Evolutionary conservation across 2,113 vertebrate genomes (phyloP).

Genomic region (Polypterus senegalus): DNA sequence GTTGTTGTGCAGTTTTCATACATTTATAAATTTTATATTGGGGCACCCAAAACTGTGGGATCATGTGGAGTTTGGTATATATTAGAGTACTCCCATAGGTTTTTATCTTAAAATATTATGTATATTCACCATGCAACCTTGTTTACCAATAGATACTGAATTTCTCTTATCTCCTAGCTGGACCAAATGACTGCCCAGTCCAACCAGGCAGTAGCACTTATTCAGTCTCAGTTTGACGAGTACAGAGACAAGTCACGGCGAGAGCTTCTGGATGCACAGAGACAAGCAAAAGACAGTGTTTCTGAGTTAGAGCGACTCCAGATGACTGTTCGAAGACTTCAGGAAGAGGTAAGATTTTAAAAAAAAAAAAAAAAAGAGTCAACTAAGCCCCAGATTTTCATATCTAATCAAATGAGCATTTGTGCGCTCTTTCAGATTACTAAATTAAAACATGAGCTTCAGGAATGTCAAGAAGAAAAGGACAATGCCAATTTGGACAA

Average conservation of each 20-base stretch:
- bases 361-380: too few relatives aligned
- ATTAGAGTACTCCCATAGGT: too few relatives aligned
- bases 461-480: slow-evolving; percentile 58
- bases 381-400: too few relatives aligned
- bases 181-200: slow-evolving; percentile 57
- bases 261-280: slow-evolving; percentile 71
- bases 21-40: too few relatives aligned
- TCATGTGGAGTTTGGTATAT: too few relatives aligned
- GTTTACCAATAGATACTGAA: too few relatives aligned
- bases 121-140: too few relatives aligned
- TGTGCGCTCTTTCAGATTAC: slow-evolving; percentile 38
- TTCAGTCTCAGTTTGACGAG: slow-evolving; percentile 73
- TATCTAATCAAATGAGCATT: too few relatives aligned
- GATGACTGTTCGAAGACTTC: slow-evolving; percentile 44
- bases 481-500: slow-evolving; percentile 68
- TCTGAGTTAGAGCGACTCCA: slow-evolving; percentile 62
- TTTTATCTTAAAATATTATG: too few relatives aligned
- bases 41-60: too few relatives aligned
- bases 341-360: slow-evolving; percentile 75
- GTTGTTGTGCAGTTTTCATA: too few relatives aligned
- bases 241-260: slow-evolving; percentile 68
- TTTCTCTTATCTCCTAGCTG: slow-evolving; percentile 15
- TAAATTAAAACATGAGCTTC: slow-evolving; percentile 65
- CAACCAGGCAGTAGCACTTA: slow-evolving; percentile 40
- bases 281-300: slow-evolving; percentile 60